Conservation (phyloP, 2,888 invertebrate species). For the Furcula furcula region DNA sequence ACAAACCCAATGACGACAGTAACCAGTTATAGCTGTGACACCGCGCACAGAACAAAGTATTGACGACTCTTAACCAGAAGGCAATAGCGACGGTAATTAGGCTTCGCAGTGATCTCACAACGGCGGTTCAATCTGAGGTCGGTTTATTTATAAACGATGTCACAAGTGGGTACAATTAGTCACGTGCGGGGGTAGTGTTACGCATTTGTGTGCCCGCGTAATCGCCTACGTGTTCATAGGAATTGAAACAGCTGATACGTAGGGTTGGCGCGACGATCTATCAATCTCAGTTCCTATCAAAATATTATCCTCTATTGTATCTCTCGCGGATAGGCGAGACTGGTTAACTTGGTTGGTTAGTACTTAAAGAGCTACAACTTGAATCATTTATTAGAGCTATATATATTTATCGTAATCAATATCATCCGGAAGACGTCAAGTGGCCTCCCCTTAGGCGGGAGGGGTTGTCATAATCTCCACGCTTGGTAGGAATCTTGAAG, state of each 20-base stretch:
- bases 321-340: too few relatives aligned
- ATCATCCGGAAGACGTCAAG: too few relatives aligned
- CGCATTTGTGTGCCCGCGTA: constrained; percentile 27
- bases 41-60: neutral
- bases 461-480: too few relatives aligned
- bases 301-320: neutral
- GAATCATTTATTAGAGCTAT: too few relatives aligned
- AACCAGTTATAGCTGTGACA: too few relatives aligned
- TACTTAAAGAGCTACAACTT: too few relatives aligned
- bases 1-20: neutral
- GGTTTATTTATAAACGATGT: constrained; percentile 39
- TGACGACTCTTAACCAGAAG: neutral
- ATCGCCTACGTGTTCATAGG: constrained; percentile 28
- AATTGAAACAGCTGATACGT: constrained; percentile 34
- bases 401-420: too few relatives aligned
- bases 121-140: constrained; percentile 12
- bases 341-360: too few relatives aligned
- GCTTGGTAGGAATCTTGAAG: too few relatives aligned
- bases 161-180: constrained; percentile 29
- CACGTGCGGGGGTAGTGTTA: constrained; percentile 32
- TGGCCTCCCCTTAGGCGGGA: too few relatives aligned
- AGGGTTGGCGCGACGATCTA: constrained; percentile 10
- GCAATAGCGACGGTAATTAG: neutral
- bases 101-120: neutral
- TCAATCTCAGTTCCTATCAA: too few relatives aligned